Evolutionary conservation across 2,113 vertebrate genomes (phyloP).

Genomic region (Scomber colias): DNA sequence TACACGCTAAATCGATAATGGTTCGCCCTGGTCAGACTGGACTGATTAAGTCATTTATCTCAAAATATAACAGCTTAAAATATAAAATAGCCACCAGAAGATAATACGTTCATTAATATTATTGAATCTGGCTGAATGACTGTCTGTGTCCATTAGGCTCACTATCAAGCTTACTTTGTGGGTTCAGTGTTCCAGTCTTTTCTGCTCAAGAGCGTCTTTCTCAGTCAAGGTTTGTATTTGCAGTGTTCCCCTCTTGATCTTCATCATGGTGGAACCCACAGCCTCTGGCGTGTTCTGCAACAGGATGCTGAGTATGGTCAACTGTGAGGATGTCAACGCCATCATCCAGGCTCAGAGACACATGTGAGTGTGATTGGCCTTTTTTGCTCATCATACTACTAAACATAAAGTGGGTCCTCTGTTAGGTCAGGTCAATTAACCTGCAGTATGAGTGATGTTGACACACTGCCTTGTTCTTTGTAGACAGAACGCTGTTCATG

Average conservation of each 20-base stretch:
- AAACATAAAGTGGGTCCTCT: not conserved
- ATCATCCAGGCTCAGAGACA: slow-evolving; percentile 98
- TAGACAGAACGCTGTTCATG: not conserved
- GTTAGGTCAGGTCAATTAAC: not conserved
- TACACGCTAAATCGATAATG: not conserved
- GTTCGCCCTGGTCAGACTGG: not conserved
- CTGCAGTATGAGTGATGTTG: not conserved
- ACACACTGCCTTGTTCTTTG: not conserved
- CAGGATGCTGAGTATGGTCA: slow-evolving; percentile 97
- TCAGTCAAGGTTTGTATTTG: slow-evolving; percentile 5
- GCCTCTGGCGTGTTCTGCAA: slow-evolving; percentile 93
- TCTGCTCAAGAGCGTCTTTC: not conserved
- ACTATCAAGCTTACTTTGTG: not conserved
- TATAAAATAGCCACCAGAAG: not conserved
- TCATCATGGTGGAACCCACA: slow-evolving; percentile 88
- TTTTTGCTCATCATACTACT: not conserved
- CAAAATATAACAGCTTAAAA: not conserved
- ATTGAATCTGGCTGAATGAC: not conserved
- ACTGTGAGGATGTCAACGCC: slow-evolving; percentile 94
- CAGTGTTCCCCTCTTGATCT: slow-evolving; percentile 22
- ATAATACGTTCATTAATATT: too few species aligned
- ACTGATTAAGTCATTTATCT: not conserved
- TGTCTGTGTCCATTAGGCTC: not conserved
- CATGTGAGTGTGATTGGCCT: slow-evolving; percentile 87
- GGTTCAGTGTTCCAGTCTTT: not conserved